phyloP scores from a whole-genome alignment of 2,888 invertebrate species.

The Drosophila tanythrix region DNA sequence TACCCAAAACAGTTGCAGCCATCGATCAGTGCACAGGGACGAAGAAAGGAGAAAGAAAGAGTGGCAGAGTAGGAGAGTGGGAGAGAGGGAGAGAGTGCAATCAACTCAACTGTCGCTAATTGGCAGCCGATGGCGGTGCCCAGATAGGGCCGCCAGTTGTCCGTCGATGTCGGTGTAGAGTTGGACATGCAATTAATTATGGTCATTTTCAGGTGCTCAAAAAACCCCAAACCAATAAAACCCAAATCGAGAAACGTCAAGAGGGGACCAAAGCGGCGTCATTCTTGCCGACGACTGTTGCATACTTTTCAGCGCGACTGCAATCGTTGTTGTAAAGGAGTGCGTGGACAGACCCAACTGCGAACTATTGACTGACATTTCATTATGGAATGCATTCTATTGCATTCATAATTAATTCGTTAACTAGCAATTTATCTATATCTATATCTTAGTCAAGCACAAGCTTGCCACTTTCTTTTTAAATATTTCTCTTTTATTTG shows the following conservation, averaged over 20 bases:
- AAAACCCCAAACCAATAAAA: constrained; percentile 14
- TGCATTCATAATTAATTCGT: background rate
- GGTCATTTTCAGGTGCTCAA: constrained; percentile 75
- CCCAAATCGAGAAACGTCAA: constrained; percentile 1
- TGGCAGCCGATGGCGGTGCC: constrained; percentile 47
- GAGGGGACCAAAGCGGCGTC: constrained; percentile 63
- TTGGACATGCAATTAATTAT: constrained; percentile 79
- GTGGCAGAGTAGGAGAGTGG: background rate
- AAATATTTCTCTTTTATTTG: background rate
- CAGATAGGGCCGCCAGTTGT: constrained; percentile 59
- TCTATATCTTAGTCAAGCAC: background rate
- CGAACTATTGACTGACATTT: background rate
- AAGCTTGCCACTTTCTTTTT: background rate
- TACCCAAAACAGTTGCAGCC: constrained; percentile 4
- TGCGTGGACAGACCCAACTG: constrained; percentile 19
- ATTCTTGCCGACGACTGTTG: constrained; percentile 59
- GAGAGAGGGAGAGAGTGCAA: background rate
- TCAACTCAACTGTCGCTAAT: constrained; percentile 60
- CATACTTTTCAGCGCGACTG: constrained; percentile 61
- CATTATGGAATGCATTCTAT: background rate
- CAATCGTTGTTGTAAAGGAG: constrained; percentile 24
- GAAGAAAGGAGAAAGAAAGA: constrained; percentile 27
- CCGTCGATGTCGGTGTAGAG: constrained; percentile 37
- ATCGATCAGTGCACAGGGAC: constrained; percentile 51
- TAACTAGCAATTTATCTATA: background rate